phyloP scores from a whole-genome alignment of 2,113 vertebrate genomes.

The Fukomys damarensis region DNA sequence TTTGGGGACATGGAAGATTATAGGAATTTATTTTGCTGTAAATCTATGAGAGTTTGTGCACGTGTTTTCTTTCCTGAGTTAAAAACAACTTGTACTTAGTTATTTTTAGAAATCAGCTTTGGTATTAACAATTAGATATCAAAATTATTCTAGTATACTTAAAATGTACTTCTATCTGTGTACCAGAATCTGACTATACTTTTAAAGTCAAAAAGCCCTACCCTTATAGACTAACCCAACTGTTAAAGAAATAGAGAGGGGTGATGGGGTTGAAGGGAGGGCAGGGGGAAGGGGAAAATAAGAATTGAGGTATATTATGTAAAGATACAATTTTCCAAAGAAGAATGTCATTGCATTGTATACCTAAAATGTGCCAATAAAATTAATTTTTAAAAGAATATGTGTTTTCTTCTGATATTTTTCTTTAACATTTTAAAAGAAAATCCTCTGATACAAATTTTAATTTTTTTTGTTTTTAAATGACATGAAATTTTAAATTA shows the following conservation, averaged over 20 bases:
- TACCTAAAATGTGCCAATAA: too few relatives aligned
- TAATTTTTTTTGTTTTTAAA: slow-evolving; percentile 84
- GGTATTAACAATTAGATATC: not conserved
- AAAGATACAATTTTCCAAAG: too few relatives aligned
- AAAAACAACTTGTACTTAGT: not conserved
- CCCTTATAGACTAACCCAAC: not conserved
- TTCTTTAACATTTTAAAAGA: slow-evolving; percentile 70
- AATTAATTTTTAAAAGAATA: too few relatives aligned
- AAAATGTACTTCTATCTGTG: not conserved
- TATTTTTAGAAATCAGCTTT: slow-evolving; percentile 7
- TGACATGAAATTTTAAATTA: slow-evolving; percentile 86
- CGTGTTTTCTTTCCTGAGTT: not conserved
- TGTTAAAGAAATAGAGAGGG: slow-evolving; percentile 8
- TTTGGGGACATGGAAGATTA: not conserved
- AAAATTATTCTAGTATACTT: slow-evolving; percentile 15
- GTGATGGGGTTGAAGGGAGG: too few relatives aligned
- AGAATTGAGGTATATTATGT: too few relatives aligned
- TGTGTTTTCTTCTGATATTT: slow-evolving; percentile 13
- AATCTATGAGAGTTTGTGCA: slow-evolving; percentile 35
- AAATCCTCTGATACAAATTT: slow-evolving; percentile 81
- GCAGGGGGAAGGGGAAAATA: too few relatives aligned
- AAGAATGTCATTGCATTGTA: too few relatives aligned
- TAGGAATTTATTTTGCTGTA: slow-evolving; percentile 27
- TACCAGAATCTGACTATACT: not conserved
- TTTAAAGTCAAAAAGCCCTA: not conserved